These are phyloP conservation scores for Epinotia bilunana DNA, from an alignment of 2,888 invertebrate species.

Conservation along the genomic window DNA sequence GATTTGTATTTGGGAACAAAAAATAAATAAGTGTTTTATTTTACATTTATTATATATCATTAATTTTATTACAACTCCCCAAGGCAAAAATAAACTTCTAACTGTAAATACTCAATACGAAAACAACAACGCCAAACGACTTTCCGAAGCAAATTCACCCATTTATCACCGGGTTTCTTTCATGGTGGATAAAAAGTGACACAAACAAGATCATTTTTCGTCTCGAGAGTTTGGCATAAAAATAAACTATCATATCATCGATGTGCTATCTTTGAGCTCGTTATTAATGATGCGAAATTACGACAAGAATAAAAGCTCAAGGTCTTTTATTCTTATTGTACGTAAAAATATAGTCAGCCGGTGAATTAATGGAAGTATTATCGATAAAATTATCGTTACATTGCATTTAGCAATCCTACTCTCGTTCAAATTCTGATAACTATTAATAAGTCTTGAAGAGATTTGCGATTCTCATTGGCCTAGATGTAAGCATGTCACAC, in stretches of 20 bases:
- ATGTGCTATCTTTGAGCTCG: conserved; percentile 28
- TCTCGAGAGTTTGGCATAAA: conserved; percentile 43
- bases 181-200: conserved; percentile 44
- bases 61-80: not conserved
- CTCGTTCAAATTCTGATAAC: not conserved
- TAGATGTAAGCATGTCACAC: not conserved
- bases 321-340: too few relatives aligned
- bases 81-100: conserved; percentile 3
- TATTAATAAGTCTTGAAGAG: not conserved
- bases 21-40: too few relatives aligned
- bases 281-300: conserved; percentile 43
- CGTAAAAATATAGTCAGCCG: conserved; percentile 20
- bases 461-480: not conserved
- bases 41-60: not conserved
- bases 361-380: not conserved
- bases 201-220: conserved; percentile 45
- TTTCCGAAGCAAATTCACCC: conserved; percentile 36
- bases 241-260: conserved; percentile 45
- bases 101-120: conserved; percentile 19
- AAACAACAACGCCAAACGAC: conserved; percentile 38
- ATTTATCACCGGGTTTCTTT: conserved; percentile 37
- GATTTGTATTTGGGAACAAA: not conserved
- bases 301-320: conserved; percentile 14
- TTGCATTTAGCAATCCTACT: not conserved
- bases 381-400: not conserved